A percentile compares a stretch with the other conserved stretches of the same genome.
Conservation (phyloP, 2,797 vertebrate species). For the Meriones psammophilus region DNA sequence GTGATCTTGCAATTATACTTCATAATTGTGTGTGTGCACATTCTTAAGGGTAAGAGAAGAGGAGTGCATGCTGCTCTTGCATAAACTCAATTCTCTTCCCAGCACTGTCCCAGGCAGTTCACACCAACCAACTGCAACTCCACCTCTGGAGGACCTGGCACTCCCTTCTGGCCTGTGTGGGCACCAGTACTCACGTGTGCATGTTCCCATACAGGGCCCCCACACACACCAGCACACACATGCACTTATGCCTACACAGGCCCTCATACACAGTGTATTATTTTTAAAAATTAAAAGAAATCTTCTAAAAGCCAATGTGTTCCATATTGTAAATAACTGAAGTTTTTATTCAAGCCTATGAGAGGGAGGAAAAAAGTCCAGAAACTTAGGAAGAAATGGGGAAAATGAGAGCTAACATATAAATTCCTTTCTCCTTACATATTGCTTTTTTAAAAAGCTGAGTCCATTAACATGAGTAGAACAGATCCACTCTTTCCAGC, state of each 20-base stretch:
- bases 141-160: neutral
- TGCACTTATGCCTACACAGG: too few species aligned
- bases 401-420: constrained; percentile 36
- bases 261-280: neutral
- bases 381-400: constrained; percentile 5
- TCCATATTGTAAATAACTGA: neutral
- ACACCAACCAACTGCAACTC: too few species aligned
- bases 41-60: neutral
- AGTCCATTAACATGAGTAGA: constrained; percentile 54
- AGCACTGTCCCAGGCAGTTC: too few species aligned
- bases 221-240: too few species aligned
- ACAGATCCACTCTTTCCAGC: constrained; percentile 21
- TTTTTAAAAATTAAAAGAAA: neutral
- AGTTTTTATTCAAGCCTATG: neutral
- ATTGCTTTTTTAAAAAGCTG: neutral
- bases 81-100: neutral
- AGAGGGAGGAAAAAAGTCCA: neutral
- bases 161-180: neutral
- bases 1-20: neutral
- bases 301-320: neutral
- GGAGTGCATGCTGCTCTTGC: neutral
- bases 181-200: too few species aligned
- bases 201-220: neutral
- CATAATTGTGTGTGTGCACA: too few species aligned
- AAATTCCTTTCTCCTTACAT: constrained; percentile 66